Conservation (phyloP, 2,797 vertebrate genomes). For the Mastacembelus armatus region DNA sequence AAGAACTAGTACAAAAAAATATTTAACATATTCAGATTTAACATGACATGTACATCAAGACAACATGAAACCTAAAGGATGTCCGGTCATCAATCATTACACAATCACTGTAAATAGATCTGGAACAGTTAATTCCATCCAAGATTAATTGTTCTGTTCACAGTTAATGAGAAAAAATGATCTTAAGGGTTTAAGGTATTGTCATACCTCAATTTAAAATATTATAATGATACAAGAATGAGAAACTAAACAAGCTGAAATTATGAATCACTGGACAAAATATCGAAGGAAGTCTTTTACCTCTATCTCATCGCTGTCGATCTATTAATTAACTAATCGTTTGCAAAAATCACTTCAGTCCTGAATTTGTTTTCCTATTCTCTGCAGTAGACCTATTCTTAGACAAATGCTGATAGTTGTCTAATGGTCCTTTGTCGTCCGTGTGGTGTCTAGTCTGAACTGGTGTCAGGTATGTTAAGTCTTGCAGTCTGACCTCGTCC, state of each 20-base stretch:
- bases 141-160: no score
- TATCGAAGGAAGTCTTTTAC: no score
- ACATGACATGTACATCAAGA: not conserved
- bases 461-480: not conserved
- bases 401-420: no score
- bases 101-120: no score
- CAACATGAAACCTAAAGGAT: not conserved
- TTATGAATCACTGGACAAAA: no score
- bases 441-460: not conserved
- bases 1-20: no score
- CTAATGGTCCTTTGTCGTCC: not conserved
- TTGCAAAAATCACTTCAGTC: not conserved
- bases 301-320: no score
- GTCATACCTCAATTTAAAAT: no score
- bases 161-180: not conserved
- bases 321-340: no score
- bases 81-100: no score
- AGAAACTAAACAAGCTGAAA: not conserved
- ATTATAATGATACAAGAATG: not conserved
- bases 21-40: not conserved
- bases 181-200: not conserved
- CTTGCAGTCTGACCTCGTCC: constrained; percentile 26
- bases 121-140: no score
- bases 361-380: not conserved
- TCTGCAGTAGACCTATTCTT: not conserved